Conservation (phyloP, 2,888 invertebrate genomes). For the Tachina fera region DNA sequence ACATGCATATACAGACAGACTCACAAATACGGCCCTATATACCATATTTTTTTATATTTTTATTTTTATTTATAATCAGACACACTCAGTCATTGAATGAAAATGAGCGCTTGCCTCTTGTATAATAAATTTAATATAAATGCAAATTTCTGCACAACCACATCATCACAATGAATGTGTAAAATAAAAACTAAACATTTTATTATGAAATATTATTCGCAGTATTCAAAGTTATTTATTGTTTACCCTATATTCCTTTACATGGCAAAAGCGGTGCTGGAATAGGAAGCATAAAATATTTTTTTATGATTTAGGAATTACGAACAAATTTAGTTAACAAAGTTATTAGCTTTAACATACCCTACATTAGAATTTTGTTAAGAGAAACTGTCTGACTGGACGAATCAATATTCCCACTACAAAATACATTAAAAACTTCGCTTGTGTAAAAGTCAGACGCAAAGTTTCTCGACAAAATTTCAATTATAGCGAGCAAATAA, state of each 20-base stretch:
- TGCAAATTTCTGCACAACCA: conserved; percentile 67
- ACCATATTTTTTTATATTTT: conserved; percentile 6
- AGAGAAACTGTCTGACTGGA: too few species aligned
- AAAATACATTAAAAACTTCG: too few species aligned
- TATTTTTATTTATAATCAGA: conserved; percentile 46
- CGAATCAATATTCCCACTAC: too few species aligned
- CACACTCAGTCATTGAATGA: conserved; percentile 41
- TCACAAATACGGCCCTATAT: not conserved
- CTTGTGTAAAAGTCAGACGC: too few species aligned
- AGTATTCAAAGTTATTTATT: conserved; percentile 67
- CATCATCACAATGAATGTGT: conserved; percentile 65
- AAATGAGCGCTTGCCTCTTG: conserved; percentile 32
- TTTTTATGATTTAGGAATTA: not conserved
- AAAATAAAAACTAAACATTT: conserved; percentile 71
- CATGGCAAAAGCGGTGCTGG: not conserved
- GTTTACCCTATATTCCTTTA: conserved; percentile 40
- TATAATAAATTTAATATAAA: conserved; percentile 71
- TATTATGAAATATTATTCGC: conserved; percentile 69
- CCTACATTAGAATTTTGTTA: too few species aligned
- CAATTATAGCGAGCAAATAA: too few species aligned
- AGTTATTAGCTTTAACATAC: too few species aligned
- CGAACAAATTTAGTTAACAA: not conserved
- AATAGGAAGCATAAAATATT: not conserved
- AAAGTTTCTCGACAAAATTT: too few species aligned
- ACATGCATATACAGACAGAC: conserved; percentile 8